Percentiles rank a stretch among this genome's conserved stretches.
Evolutionary conservation across 2,888 invertebrate species (phyloP).

Genomic region (Heliconius ismenius): DNA sequence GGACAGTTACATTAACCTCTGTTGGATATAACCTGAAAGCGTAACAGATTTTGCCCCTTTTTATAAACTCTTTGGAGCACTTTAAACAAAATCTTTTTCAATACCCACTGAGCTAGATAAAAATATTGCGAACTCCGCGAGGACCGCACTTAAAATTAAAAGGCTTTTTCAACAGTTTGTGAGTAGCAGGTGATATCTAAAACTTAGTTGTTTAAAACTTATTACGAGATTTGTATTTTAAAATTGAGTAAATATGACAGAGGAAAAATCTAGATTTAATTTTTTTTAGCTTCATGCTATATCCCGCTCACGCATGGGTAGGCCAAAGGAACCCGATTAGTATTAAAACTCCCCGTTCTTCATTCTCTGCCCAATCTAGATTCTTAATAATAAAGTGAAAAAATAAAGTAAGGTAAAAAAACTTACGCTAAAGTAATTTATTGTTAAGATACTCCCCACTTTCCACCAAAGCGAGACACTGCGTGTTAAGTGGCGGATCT

Average conservation of each 20-base stretch:
- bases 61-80: conserved; percentile 34
- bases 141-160: conserved; percentile 23
- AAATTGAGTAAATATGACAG: no score
- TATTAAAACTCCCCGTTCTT: no score
- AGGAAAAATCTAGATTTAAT: background rate
- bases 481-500: background rate
- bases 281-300: no score
- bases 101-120: conserved; percentile 8
- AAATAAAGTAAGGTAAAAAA: no score
- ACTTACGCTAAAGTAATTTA: background rate
- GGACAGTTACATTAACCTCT: conserved; percentile 54
- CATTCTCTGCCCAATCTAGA: no score
- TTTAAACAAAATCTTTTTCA: conserved; percentile 11
- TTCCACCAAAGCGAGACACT: background rate
- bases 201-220: conserved; percentile 11
- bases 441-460: background rate
- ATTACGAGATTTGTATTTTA: background rate
- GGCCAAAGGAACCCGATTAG: no score
- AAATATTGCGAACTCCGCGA: conserved; percentile 26
- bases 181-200: conserved; percentile 16
- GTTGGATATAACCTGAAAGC: conserved; percentile 67
- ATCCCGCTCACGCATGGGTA: no score
- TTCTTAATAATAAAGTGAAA: no score
- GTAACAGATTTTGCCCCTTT: conserved; percentile 57
- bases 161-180: conserved; percentile 20